Base-by-base conservation (phyloP, 2,888 invertebrate genomes). In the Melieria picta region DNA sequence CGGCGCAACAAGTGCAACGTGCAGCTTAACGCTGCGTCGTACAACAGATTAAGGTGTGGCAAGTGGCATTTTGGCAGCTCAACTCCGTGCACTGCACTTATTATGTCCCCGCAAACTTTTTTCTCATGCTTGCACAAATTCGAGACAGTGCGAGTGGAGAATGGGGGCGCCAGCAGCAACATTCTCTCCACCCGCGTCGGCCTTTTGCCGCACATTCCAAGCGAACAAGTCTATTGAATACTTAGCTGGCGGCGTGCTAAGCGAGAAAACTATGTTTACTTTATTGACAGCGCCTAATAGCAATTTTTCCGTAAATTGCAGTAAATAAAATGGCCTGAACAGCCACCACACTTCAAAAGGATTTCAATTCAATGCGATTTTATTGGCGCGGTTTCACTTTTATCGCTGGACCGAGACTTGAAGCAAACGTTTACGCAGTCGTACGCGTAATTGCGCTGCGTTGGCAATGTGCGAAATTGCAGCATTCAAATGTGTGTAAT, bases 51-150 rank as follows among this genome's bases (percentile, higher is more conserved):
- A 62, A 70, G 72, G 71, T 72, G 72, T 70, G 74, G 72, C 71
- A 71, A 69, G 74, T 72, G 75, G 72, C 72, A 73, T 75, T 75
- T 75, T 72, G 73, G 67, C 71, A 72, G 65, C 61, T 70, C 62
- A 61, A 67, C 67, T 67, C 61, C 60, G 61, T 67, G 60, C 52
- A 11, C 10, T n/a, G 11, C 60, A 67, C 52, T 60, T 46, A 67
- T 67, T 67, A 45, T 67, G 43, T 67, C 30, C 30, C 30, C 30
- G 30, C 30, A 30, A 30, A 5, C 5, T 52, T 52, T 52, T 9
- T 6, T 9, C 52, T 52, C 13, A 9, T 52, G 5, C 52, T 52
- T 52, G 9, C 50, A 50, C 50, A 52, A 4, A 7, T 7, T 5
- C 16, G 5, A 13, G 1, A 52, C 6, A 52, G 11, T 52, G 11